These are phyloP conservation scores for Zoanthus sansibaricus DNA, from an alignment of 92 coral and sea anemone genomes.

Conservation along the genomic window DNA sequence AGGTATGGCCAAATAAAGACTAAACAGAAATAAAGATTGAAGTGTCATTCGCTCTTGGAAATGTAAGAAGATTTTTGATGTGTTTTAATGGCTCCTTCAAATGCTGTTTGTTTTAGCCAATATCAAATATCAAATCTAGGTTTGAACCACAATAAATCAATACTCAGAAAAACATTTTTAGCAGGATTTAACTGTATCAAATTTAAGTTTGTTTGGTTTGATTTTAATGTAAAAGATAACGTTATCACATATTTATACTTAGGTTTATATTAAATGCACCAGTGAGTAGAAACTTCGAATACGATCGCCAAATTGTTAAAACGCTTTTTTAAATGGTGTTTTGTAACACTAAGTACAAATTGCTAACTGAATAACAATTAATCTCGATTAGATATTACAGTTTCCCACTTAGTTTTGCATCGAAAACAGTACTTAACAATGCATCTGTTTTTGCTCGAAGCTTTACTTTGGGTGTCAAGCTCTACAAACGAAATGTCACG, in stretches of 20 bases:
- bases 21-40: neutral
- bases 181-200: neutral
- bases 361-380: neutral
- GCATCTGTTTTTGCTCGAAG: neutral
- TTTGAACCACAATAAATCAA: neutral
- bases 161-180: neutral
- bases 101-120: neutral
- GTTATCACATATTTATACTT: neutral
- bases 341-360: neutral
- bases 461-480: neutral
- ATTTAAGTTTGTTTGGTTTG: neutral
- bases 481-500: neutral
- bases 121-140: slow-evolving; percentile 15
- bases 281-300: neutral
- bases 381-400: neutral
- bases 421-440: neutral
- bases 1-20: neutral
- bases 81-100: neutral
- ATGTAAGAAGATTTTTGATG: slow-evolving; percentile 24
- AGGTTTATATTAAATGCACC: neutral
- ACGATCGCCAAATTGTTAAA: neutral
- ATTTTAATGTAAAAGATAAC: neutral
- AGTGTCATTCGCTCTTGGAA: slow-evolving; percentile 47
- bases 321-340: neutral
- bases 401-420: neutral